phyloP scores from a whole-genome alignment of 2,888 invertebrate species.

The Globia sparganii region DNA sequence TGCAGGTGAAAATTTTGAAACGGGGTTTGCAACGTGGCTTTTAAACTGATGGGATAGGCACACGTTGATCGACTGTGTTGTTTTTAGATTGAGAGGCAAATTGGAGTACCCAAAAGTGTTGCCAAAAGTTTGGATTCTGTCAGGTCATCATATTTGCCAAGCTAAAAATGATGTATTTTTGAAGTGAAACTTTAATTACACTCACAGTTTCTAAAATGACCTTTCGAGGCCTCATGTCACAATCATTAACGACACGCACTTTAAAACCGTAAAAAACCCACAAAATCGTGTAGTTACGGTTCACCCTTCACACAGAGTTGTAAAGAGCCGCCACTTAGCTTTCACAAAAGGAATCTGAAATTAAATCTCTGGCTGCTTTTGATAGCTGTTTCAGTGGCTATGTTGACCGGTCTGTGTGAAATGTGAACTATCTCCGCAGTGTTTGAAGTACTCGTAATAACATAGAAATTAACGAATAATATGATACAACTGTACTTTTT shows the following conservation, averaged over 20 bases:
- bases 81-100: neutral
- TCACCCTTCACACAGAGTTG: conserved; percentile 3
- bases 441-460: neutral
- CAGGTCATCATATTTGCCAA: neutral
- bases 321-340: conserved; percentile 22
- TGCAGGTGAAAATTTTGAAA: neutral
- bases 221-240: neutral
- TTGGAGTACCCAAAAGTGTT: neutral
- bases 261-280: conserved; percentile 5
- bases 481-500: no score
- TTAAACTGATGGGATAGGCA: no score
- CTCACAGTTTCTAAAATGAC: neutral
- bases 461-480: neutral
- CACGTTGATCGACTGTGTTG: neutral
- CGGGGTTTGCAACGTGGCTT: neutral
- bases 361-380: conserved; percentile 48
- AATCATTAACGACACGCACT: conserved; percentile 4
- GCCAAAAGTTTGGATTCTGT: neutral
- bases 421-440: neutral
- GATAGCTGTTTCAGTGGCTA: neutral
- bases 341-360: conserved; percentile 63
- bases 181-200: no score
- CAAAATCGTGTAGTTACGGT: conserved; percentile 19
- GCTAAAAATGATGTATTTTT: no score
- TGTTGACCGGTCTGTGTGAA: neutral